phyloP scores from a whole-genome alignment of 2,888 invertebrate genomes.

The Xanthostigma xanthostigma region DNA sequence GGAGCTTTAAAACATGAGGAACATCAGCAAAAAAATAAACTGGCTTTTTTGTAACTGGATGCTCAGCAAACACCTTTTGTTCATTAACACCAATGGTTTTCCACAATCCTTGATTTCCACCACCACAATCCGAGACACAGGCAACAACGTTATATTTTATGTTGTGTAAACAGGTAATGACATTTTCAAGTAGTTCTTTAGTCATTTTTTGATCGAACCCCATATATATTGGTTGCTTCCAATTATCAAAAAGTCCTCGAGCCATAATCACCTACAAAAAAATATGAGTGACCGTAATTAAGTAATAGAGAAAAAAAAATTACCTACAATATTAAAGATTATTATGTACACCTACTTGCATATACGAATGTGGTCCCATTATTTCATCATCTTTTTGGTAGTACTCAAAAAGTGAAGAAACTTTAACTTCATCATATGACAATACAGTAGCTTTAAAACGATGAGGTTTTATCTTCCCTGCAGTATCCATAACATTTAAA shows the following conservation, averaged over 20 bases:
- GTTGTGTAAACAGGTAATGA: slow-evolving; percentile 13
- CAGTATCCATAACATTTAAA: slow-evolving; percentile 9
- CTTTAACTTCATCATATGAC: slow-evolving; percentile 12
- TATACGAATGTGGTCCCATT: slow-evolving; percentile 11
- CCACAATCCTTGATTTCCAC: slow-evolving; percentile 13
- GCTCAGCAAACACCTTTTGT: slow-evolving; percentile 7
- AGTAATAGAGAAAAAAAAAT: too few relatives aligned
- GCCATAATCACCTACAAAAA: too few relatives aligned
- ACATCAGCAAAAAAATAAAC: slow-evolving; percentile 16
- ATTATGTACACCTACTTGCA: too few relatives aligned
- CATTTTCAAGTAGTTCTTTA: slow-evolving; percentile 9
- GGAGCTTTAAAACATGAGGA: slow-evolving; percentile 17
- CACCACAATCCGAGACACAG: slow-evolving; percentile 16
- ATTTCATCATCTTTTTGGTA: slow-evolving; percentile 12
- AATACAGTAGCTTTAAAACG: slow-evolving; percentile 7
- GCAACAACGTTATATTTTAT: slow-evolving; percentile 17
- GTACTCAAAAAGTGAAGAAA: slow-evolving; percentile 10
- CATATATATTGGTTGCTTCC: slow-evolving; percentile 15
- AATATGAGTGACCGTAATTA: too few relatives aligned
- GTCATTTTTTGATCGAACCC: slow-evolving; percentile 15
- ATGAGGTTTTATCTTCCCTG: slow-evolving; percentile 6
- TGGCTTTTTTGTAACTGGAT: slow-evolving; percentile 14
- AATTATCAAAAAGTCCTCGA: slow-evolving; percentile 14
- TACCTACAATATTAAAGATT: too few relatives aligned
- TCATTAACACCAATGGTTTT: not conserved